phyloP scores from a whole-genome alignment of 2,888 invertebrate genomes.

The Zaprionus obscuricornis region DNA sequence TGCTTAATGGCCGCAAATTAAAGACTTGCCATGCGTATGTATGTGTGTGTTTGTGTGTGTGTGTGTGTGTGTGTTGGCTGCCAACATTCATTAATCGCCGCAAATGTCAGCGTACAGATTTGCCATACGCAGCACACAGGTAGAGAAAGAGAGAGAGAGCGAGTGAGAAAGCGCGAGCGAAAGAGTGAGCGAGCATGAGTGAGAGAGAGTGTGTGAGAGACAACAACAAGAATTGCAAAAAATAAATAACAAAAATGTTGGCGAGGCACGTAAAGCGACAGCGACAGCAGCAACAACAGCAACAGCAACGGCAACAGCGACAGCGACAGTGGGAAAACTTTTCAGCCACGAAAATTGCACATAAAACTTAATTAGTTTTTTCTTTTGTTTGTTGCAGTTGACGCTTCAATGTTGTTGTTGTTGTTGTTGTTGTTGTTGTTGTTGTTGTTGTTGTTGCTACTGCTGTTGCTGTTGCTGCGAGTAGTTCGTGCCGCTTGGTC shows the following conservation, averaged over 20 bases:
- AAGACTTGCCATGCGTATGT: slow-evolving; percentile 38
- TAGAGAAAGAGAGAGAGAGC: too few relatives aligned
- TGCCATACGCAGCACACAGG: slow-evolving; percentile 9
- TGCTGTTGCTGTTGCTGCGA: slow-evolving; percentile 22
- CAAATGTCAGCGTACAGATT: slow-evolving; percentile 68
- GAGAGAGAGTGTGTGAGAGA: background rate
- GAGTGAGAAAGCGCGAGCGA: background rate
- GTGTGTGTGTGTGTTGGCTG: background rate
- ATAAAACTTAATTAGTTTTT: slow-evolving; percentile 76
- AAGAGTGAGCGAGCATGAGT: background rate
- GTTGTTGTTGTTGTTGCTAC: background rate
- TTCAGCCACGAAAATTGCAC: slow-evolving; percentile 76
- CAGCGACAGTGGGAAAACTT: slow-evolving; percentile 51
- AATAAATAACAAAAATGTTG: slow-evolving; percentile 63
- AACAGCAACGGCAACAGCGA: too few relatives aligned
- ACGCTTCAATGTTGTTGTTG: slow-evolving; percentile 17
- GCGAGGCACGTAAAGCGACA: slow-evolving; percentile 48
- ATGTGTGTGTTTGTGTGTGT: background rate
- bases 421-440: slow-evolving; percentile 7
- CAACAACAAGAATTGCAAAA: slow-evolving; percentile 42
- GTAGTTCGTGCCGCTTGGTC: slow-evolving; percentile 65
- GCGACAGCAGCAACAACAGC: background rate
- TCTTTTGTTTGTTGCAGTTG: slow-evolving; percentile 35
- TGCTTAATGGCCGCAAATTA: slow-evolving; percentile 60
- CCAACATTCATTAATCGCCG: slow-evolving; percentile 61